Evolutionary conservation across 2,797 vertebrate genomes (phyloP).

Genomic region (Chromobotia macracanthus): DNA sequence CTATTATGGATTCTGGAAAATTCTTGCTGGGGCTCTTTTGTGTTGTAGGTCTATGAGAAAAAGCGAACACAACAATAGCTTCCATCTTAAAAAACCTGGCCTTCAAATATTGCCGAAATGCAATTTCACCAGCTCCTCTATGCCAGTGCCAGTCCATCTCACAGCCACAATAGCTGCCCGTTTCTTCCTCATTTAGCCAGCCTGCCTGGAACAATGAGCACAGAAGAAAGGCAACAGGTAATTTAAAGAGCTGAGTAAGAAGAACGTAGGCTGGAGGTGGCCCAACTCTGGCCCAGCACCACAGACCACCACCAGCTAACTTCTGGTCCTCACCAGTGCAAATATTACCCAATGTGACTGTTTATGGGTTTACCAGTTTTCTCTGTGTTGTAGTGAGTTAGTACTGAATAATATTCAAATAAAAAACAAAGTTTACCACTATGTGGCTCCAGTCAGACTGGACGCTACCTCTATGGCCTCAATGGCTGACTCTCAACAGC

Average conservation of each 20-base stretch:
- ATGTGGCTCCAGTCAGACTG: background rate
- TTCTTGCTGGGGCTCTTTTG: constrained; percentile 76
- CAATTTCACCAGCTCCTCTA: constrained; percentile 80
- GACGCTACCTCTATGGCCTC: too few relatives aligned
- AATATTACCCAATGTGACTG: background rate
- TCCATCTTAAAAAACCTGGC: constrained; percentile 70
- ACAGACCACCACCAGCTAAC: constrained; percentile 44
- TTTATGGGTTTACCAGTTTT: background rate
- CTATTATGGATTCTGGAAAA: constrained; percentile 80
- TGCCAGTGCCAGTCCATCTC: constrained; percentile 69
- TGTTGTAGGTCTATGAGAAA: constrained; percentile 68
- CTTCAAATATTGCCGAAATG: constrained; percentile 76
- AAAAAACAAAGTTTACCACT: background rate
- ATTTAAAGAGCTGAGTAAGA: constrained; percentile 64
- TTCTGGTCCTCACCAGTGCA: constrained; percentile 25
- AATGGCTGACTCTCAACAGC: too few relatives aligned
- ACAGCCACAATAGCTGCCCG: constrained; percentile 67
- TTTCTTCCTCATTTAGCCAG: constrained; percentile 65
- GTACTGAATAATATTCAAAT: background rate
- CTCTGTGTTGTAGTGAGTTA: too few relatives aligned
- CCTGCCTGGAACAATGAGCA: constrained; percentile 70
- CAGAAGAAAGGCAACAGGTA: constrained; percentile 73
- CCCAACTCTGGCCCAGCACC: constrained; percentile 44
- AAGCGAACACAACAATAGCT: constrained; percentile 70
- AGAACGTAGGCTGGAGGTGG: constrained; percentile 52